A percentile compares a stretch with the other conserved stretches of the same genome.
phyloP scores from a whole-genome alignment of 2,113 vertebrate species.

The Pollimyrus isidori region DNA sequence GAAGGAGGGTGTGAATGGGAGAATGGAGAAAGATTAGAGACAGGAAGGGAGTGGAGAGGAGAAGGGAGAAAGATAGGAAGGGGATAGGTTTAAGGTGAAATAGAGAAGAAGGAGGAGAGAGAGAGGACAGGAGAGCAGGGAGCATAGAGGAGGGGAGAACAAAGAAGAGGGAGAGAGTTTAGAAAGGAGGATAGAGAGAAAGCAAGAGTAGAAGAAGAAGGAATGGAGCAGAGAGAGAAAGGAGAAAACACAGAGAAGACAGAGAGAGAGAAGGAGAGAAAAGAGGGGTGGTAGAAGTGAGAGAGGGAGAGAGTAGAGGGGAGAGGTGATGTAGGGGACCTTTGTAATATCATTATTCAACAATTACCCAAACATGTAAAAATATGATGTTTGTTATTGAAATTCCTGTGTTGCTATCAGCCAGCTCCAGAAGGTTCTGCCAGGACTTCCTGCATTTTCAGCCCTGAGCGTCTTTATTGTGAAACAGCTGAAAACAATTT shows the following conservation, averaged over 20 bases:
- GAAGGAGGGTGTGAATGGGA: too few species aligned
- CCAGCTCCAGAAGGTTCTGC: neutral
- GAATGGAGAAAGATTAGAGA: too few species aligned
- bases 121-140: neutral
- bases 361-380: neutral
- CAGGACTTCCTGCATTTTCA: neutral
- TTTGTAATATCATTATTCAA: neutral
- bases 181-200: neutral
- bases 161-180: slow-evolving; percentile 35
- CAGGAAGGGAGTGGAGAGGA: too few species aligned
- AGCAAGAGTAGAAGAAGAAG: neutral
- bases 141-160: slow-evolving; percentile 22
- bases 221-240: neutral
- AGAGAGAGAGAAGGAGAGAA: slow-evolving; percentile 34
- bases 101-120: neutral
- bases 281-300: slow-evolving; percentile 3
- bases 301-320: slow-evolving; percentile 29
- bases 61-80: too few species aligned
- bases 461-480: neutral
- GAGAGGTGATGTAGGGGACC: neutral
- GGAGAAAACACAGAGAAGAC: slow-evolving; percentile 24
- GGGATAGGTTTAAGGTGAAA: neutral
- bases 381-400: neutral
- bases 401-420: neutral
- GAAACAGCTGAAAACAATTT: neutral